These are phyloP conservation scores for Glareola pratincola DNA, from an alignment of 2,113 vertebrate genomes.

Conservation along the genomic window DNA sequence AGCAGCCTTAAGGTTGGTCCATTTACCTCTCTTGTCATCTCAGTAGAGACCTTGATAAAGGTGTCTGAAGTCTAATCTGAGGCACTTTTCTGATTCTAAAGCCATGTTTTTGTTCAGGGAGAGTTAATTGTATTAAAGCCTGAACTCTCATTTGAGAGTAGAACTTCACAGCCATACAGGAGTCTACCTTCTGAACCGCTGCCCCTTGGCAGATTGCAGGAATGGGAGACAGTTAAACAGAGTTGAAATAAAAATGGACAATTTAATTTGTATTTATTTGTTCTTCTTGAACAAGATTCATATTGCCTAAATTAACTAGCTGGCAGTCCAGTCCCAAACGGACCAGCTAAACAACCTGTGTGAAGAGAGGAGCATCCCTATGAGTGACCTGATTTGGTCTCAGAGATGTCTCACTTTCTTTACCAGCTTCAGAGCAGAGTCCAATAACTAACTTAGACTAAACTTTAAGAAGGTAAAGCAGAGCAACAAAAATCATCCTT, in stretches of 20 bases:
- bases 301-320: neutral
- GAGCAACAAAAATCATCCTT: neutral
- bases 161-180: neutral
- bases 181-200: neutral
- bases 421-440: neutral
- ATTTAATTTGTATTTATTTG: neutral
- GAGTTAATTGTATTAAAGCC: neutral
- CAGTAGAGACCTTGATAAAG: neutral
- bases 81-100: neutral
- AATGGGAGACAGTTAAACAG: neutral
- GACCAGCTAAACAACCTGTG: neutral
- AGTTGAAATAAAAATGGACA: neutral
- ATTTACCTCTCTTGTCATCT: neutral
- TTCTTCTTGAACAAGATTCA: neutral
- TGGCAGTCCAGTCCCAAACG: neutral
- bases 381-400: neutral
- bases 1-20: neutral
- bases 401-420: neutral
- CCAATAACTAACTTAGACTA: neutral
- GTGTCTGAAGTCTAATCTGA: neutral
- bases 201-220: neutral
- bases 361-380: neutral
- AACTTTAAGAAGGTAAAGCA: neutral
- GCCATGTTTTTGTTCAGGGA: neutral
- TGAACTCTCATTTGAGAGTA: neutral